Percentiles rank a stretch among this genome's conserved stretches.
phyloP scores from a whole-genome alignment of 2,888 invertebrate genomes.

The Cheilosia vulpina region DNA sequence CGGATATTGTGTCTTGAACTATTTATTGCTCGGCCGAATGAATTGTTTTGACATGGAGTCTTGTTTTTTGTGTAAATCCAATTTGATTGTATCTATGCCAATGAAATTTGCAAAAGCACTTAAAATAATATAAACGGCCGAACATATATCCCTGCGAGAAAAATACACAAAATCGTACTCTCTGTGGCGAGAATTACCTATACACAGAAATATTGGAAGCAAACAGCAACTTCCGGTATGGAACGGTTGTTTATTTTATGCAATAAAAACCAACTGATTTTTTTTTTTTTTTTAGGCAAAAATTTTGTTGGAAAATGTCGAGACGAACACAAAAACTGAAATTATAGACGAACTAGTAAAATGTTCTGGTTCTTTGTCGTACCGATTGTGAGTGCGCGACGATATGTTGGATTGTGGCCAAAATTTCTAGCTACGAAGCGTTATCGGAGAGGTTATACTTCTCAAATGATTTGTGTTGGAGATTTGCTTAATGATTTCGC shows the following conservation, averaged over 20 bases:
- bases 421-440: not conserved
- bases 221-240: conserved; percentile 50
- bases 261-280: conserved; percentile 24
- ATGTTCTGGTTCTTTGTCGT: not conserved
- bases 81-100: conserved; percentile 6
- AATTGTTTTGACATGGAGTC: conserved; percentile 11
- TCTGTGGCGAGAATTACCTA: not conserved
- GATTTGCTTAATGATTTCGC: no score
- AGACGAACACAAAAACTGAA: conserved; percentile 48
- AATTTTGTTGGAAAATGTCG: conserved; percentile 28
- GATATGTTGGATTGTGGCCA: conserved; percentile 51
- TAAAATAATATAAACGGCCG: not conserved
- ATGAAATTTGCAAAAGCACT: not conserved
- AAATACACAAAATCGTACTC: not conserved
- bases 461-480: not conserved
- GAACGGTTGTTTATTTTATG: conserved; percentile 54
- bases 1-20: conserved; percentile 30
- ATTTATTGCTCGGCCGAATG: conserved; percentile 8
- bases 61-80: not conserved
- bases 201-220: conserved; percentile 1
- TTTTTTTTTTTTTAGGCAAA: conserved; percentile 11
- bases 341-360: conserved; percentile 36
- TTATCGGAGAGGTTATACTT: conserved; percentile 24
- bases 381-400: conserved; percentile 43
- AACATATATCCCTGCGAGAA: not conserved